These are phyloP conservation scores for Dicranocentrus wangi DNA, from an alignment of 2,888 invertebrate genomes.

Conservation along the genomic window DNA sequence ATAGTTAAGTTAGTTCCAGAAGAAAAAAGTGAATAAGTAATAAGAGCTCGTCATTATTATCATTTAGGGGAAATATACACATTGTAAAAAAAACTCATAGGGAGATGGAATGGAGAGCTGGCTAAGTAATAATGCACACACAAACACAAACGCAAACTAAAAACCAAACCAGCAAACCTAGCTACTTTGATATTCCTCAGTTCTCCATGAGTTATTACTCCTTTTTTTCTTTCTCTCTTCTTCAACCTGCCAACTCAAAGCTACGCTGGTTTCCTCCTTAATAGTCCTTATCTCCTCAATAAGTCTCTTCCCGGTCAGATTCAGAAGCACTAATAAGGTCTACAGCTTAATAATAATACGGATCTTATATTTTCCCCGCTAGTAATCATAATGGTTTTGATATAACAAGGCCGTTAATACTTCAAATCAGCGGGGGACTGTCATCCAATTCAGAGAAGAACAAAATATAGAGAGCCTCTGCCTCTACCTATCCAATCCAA, in stretches of 20 bases:
- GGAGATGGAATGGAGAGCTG: too few relatives aligned
- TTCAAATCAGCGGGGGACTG: conserved; percentile 59
- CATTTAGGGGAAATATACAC: conserved; percentile 11
- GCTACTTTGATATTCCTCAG: conserved; percentile 53
- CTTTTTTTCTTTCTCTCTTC: too few relatives aligned
- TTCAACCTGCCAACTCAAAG: neutral
- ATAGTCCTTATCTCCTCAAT: neutral
- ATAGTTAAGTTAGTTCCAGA: conserved; percentile 36
- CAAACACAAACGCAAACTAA: conserved; percentile 1
- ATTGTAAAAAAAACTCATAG: too few relatives aligned
- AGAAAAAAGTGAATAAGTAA: conserved; percentile 28
- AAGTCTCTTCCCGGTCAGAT: neutral
- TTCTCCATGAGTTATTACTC: conserved; percentile 41
- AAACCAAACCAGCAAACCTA: neutral
- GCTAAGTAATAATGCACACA: conserved; percentile 34
- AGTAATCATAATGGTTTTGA: conserved; percentile 55
- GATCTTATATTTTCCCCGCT: too few relatives aligned
- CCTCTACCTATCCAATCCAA: conserved; percentile 50
- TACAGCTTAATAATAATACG: conserved; percentile 43
- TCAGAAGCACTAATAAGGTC: conserved; percentile 34
- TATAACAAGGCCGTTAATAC: conserved; percentile 60
- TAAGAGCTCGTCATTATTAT: conserved; percentile 37
- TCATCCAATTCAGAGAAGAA: conserved; percentile 46
- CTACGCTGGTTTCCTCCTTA: neutral
- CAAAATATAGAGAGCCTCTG: conserved; percentile 10